Conservation (phyloP, 2,797 vertebrate genomes). For the Rhinogobio ventralis region DNA sequence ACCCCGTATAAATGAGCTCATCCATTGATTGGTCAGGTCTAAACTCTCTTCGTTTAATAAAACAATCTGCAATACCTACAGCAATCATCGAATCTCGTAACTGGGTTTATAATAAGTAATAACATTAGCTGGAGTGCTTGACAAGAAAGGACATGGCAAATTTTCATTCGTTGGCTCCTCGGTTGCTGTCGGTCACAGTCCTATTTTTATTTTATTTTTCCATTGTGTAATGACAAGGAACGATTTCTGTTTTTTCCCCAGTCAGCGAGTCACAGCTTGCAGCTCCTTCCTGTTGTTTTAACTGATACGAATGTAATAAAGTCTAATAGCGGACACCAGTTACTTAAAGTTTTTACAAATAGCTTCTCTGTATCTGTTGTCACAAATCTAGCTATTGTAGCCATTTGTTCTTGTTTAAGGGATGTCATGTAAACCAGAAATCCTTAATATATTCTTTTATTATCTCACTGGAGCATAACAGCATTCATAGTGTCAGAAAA, state of each 20-base stretch:
- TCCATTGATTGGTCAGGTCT: slow-evolving; percentile 20
- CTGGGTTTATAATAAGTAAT: slow-evolving; percentile 11
- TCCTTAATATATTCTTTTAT: slow-evolving; percentile 45
- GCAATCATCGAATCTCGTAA: slow-evolving; percentile 6
- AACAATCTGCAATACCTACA: slow-evolving; percentile 7
- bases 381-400: slow-evolving; percentile 35
- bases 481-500: slow-evolving; percentile 10
- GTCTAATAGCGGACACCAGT: slow-evolving; percentile 38
- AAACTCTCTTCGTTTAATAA: neutral
- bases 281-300: slow-evolving; percentile 31
- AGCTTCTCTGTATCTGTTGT: slow-evolving; percentile 43
- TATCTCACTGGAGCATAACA: slow-evolving; percentile 19
- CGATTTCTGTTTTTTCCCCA: slow-evolving; percentile 15
- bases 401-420: slow-evolving; percentile 47
- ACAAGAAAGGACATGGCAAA: slow-evolving; percentile 38
- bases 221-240: neutral
- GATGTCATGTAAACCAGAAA: slow-evolving; percentile 46
- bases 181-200: slow-evolving; percentile 21
- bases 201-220: neutral
- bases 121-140: neutral
- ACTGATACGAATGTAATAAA: slow-evolving; percentile 36
- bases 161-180: slow-evolving; percentile 19
- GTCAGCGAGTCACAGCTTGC: slow-evolving; percentile 24
- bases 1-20: neutral
- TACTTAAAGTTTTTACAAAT: slow-evolving; percentile 18